Evolutionary conservation across 2,888 invertebrate genomes (phyloP).

Genomic region (Fragum whitleyi): DNA sequence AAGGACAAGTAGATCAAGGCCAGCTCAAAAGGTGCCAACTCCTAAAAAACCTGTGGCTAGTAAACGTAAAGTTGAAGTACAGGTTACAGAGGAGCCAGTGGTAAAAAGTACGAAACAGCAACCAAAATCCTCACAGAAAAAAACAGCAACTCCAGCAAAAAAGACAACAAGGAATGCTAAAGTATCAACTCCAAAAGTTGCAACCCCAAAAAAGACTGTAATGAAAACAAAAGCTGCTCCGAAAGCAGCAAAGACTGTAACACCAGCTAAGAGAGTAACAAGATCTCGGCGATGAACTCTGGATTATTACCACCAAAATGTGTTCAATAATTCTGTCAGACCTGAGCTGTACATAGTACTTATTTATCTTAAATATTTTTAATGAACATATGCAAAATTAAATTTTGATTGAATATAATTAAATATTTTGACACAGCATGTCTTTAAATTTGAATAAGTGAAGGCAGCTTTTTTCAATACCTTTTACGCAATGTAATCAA

Average conservation of each 20-base stretch:
- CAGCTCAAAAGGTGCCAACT: not conserved
- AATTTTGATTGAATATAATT: too few species aligned
- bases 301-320: not conserved
- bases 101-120: not conserved
- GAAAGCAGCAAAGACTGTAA: constrained; percentile 26
- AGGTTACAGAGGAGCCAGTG: not conserved
- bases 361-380: not conserved
- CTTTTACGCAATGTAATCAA: too few species aligned
- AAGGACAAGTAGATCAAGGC: constrained; percentile 14
- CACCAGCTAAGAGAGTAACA: constrained; percentile 54
- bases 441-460: too few species aligned
- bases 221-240: not conserved
- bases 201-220: not conserved
- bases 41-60: not conserved
- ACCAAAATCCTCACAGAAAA: not conserved
- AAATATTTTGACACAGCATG: too few species aligned
- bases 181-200: not conserved
- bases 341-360: not conserved
- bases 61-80: not conserved
- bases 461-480: too few species aligned
- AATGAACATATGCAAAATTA: too few species aligned
- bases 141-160: constrained; percentile 20
- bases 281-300: constrained; percentile 34
- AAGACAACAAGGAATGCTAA: not conserved
- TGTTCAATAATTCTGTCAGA: not conserved